phyloP scores from a whole-genome alignment of 2,888 invertebrate species.

The Phanerotoma sp. region DNA sequence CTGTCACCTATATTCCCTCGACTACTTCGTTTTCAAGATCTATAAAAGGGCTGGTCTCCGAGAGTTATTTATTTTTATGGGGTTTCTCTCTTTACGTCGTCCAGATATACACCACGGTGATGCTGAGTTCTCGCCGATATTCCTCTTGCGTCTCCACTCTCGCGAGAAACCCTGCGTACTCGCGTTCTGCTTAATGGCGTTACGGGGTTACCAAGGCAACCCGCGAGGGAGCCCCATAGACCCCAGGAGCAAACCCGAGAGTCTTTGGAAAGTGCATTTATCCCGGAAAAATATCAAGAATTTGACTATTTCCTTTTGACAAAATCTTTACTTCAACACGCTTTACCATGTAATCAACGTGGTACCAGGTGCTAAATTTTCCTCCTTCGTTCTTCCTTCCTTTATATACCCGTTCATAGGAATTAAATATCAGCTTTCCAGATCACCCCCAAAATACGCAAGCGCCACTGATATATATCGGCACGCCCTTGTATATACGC shows the following conservation, averaged over 20 bases:
- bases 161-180: slow-evolving; percentile 42
- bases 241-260: slow-evolving; percentile 39
- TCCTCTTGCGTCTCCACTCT: slow-evolving; percentile 11
- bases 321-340: background rate
- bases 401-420: background rate
- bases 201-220: slow-evolving; percentile 56
- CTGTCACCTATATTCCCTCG: slow-evolving; percentile 1
- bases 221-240: slow-evolving; percentile 22
- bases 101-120: slow-evolving; percentile 29
- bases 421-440: background rate
- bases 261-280: slow-evolving; percentile 55
- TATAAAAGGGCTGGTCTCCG: slow-evolving; percentile 30
- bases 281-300: slow-evolving; percentile 57
- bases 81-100: slow-evolving; percentile 39
- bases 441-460: slow-evolving; percentile 15
- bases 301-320: too few species aligned
- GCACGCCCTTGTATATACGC: slow-evolving; percentile 20
- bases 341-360: background rate
- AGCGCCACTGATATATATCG: slow-evolving; percentile 21
- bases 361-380: too few species aligned
- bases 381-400: too few species aligned
- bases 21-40: slow-evolving; percentile 24
- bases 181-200: slow-evolving; percentile 52
- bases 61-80: slow-evolving; percentile 56
- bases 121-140: slow-evolving; percentile 20